Conservation (phyloP, 1,140 invertebrate species). For the Brachionus koreanus region DNA sequence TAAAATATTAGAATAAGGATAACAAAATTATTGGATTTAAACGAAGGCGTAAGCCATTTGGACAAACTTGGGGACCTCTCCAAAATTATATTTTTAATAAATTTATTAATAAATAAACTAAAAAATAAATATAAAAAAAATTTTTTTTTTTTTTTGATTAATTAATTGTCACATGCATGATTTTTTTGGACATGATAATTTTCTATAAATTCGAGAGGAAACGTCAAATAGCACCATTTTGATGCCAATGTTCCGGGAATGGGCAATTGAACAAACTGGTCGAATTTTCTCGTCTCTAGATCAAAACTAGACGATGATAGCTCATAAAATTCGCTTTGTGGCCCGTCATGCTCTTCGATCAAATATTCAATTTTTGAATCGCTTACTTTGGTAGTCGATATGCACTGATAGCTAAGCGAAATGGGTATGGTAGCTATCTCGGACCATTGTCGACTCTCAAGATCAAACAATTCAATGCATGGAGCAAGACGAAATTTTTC, state of each 20-base stretch:
- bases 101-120: too few species aligned
- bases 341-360: conserved; percentile 40
- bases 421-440: conserved; percentile 41
- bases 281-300: conserved; percentile 1
- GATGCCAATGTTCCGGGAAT: neutral
- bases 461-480: conserved; percentile 42
- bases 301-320: conserved; percentile 38
- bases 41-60: too few species aligned
- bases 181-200: neutral
- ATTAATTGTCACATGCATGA: neutral
- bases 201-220: conserved; percentile 32
- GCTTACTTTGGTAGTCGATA: neutral
- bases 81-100: too few species aligned
- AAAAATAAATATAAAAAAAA: too few species aligned
- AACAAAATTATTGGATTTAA: too few species aligned
- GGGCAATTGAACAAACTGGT: neutral
- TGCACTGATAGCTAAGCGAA: conserved; percentile 35
- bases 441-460: conserved; percentile 21
- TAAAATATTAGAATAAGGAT: too few species aligned
- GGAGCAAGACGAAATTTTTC: conserved; percentile 41
- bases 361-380: conserved; percentile 29
- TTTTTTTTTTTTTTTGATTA: too few species aligned
- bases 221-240: conserved; percentile 40
- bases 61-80: too few species aligned
- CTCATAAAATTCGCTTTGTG: conserved; percentile 25